These are phyloP conservation scores for Tangara arthus DNA, from an alignment of 2,797 vertebrate species.

Conservation along the genomic window DNA sequence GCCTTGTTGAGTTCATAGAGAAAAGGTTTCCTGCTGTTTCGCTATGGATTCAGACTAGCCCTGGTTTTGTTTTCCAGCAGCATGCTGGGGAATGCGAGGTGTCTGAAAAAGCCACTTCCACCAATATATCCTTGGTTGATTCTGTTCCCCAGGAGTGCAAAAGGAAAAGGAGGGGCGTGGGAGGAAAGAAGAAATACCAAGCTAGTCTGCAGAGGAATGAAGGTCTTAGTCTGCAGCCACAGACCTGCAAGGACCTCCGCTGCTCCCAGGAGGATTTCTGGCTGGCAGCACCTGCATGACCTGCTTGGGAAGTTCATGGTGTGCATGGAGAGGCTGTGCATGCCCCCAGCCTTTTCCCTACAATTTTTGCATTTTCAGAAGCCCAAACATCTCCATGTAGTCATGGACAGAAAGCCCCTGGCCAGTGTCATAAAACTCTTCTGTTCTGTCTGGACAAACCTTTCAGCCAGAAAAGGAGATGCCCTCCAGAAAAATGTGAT, in stretches of 20 bases:
- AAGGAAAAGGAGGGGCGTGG: rapidly evolving
- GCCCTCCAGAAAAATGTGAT: background rate
- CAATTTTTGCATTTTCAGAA: background rate
- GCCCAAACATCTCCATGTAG: background rate
- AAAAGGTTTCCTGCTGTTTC: background rate
- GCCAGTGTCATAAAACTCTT: background rate
- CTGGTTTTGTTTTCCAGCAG: background rate
- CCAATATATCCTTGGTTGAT: background rate
- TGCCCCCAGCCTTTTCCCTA: background rate
- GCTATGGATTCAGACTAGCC: background rate
- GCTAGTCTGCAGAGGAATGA: background rate
- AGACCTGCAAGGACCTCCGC: rapidly evolving
- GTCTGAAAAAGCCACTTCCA: conserved; percentile 20
- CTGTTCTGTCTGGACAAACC: background rate
- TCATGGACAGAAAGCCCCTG: background rate
- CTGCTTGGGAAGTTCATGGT: background rate
- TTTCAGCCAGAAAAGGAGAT: background rate
- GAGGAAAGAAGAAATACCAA: background rate
- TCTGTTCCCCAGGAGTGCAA: background rate
- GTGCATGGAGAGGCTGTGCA: background rate
- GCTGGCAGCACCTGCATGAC: rapidly evolving
- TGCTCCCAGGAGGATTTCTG: background rate
- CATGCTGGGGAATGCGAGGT: rapidly evolving
- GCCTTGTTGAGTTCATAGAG: background rate
- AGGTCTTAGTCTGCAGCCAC: background rate